Evolutionary conservation across 2,797 vertebrate species (phyloP).

Genomic region (Atherinosoma microstoma): DNA sequence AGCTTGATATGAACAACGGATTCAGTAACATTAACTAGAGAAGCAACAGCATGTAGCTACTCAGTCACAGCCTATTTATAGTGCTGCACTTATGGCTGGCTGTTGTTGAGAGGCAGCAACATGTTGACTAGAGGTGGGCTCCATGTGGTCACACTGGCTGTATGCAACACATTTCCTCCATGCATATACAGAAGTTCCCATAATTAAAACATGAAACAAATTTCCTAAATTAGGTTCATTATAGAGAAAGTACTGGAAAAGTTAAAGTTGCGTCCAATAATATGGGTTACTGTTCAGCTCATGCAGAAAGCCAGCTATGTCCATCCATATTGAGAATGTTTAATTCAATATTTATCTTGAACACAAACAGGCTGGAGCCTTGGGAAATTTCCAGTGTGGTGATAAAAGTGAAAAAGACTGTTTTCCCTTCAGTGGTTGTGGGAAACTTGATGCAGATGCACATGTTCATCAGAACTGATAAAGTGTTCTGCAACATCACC

Average conservation of each 20-base stretch:
- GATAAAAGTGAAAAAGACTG: not conserved
- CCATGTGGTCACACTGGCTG: not conserved
- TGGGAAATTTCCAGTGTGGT: slow-evolving; percentile 11
- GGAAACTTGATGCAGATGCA: slow-evolving; percentile 61
- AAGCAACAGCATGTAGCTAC: not conserved
- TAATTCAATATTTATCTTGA: not conserved
- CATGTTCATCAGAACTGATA: slow-evolving; percentile 60
- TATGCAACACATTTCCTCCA: not conserved
- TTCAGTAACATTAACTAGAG: slow-evolving; percentile 3
- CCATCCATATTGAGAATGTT: not conserved
- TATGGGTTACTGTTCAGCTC: not conserved
- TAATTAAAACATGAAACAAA: not conserved
- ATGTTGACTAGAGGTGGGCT: slow-evolving; percentile 51
- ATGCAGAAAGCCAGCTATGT: not conserved
- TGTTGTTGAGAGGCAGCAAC: slow-evolving; percentile 49
- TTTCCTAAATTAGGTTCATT: no score
- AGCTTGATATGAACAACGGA: not conserved
- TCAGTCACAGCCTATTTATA: slow-evolving; percentile 63
- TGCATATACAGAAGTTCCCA: not conserved
- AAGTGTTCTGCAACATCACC: slow-evolving; percentile 41
- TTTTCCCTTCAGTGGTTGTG: slow-evolving; percentile 28
- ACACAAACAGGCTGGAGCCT: not conserved
- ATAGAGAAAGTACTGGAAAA: not conserved
- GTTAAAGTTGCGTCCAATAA: not conserved
- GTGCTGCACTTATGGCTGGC: slow-evolving; percentile 35